Evolutionary conservation across 2,797 vertebrate genomes (phyloP).

Genomic region (Rhinatrema bivittatum): DNA sequence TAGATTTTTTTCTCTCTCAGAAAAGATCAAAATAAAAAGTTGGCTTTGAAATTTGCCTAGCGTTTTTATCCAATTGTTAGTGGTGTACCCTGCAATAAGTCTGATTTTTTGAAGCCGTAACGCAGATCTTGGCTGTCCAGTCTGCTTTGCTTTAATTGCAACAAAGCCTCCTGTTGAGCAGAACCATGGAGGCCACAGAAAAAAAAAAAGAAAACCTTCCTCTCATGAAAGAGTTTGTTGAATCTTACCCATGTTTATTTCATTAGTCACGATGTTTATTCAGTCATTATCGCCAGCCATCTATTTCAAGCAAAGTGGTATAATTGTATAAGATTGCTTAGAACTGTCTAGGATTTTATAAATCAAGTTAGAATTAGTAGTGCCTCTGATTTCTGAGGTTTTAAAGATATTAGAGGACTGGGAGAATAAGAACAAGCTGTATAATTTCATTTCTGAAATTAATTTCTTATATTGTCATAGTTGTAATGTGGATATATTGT

Average conservation of each 20-base stretch:
- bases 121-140: constrained; percentile 57
- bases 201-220: constrained; percentile 17
- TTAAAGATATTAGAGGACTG: no score
- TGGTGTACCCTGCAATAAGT: constrained; percentile 83
- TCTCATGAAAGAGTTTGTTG: constrained; percentile 32
- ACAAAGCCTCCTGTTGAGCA: constrained; percentile 65
- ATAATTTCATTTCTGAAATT: no score
- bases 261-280: constrained; percentile 28
- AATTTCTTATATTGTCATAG: no score
- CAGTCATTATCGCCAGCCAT: constrained; percentile 18
- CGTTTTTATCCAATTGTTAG: constrained; percentile 95
- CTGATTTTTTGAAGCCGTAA: constrained; percentile 44
- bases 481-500: no score
- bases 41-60: constrained; percentile 70
- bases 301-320: constrained; percentile 5
- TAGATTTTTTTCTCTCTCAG: constrained; percentile 11
- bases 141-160: constrained; percentile 70
- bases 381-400: no score
- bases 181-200: constrained; percentile 53
- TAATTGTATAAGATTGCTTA: constrained; percentile 5
- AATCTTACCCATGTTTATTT: constrained; percentile 25
- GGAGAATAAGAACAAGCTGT: no score
- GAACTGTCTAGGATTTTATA: constrained; percentile 12
- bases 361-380: constrained; percentile 12
- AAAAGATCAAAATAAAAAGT: constrained; percentile 27